Evolutionary conservation across 2,888 invertebrate species (phyloP).

Genomic region (Coenonympha arcania): DNA sequence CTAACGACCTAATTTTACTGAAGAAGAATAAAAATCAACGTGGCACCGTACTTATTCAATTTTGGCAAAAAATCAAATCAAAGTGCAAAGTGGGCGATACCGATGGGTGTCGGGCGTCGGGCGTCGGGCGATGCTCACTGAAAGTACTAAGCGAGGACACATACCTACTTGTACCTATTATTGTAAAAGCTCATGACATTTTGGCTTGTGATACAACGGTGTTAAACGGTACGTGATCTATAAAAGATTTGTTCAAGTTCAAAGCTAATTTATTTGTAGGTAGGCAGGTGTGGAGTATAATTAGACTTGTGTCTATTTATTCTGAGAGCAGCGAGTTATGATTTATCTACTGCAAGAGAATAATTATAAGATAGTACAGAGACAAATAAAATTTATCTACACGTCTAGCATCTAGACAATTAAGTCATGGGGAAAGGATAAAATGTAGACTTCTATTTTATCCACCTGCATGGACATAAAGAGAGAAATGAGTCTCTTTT

Average conservation of each 20-base stretch:
- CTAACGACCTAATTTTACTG: conserved; percentile 3
- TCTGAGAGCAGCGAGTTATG: no score
- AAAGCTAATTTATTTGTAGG: not conserved
- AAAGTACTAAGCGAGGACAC: conserved; percentile 33
- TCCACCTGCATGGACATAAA: no score
- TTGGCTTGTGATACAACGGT: conserved; percentile 25
- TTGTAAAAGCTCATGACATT: conserved; percentile 35
- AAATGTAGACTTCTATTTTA: no score
- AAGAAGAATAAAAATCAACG: conserved; percentile 38
- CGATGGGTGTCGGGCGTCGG: no score
- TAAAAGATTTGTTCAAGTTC: not conserved
- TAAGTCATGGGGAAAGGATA: no score
- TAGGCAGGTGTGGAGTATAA: conserved; percentile 6
- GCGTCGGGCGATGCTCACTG: conserved; percentile 33
- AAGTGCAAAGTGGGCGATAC: conserved; percentile 40
- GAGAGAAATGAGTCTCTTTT: no score
- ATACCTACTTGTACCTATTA: conserved; percentile 11
- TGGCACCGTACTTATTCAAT: conserved; percentile 35
- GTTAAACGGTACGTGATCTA: conserved; percentile 22
- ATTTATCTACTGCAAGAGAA: no score
- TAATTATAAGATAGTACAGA: no score
- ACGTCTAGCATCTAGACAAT: no score
- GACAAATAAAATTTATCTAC: no score
- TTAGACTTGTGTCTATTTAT: no score
- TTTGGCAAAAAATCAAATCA: conserved; percentile 57